Percentiles rank a stretch among this genome's conserved stretches.
Evolutionary conservation across 2,888 invertebrate genomes (phyloP).

Genomic region (Smittia sp.): DNA sequence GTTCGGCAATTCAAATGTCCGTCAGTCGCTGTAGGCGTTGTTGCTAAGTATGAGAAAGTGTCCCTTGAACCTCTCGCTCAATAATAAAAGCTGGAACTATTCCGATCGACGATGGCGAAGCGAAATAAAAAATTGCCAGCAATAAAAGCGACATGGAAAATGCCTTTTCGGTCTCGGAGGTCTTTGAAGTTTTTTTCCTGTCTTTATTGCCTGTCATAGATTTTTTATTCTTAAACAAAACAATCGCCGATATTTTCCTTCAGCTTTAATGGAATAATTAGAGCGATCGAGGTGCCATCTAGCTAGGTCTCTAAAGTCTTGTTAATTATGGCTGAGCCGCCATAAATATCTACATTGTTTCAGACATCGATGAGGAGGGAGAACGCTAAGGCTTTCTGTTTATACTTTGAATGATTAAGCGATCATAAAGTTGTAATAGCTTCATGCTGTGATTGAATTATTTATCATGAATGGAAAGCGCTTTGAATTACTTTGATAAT

Average conservation of each 20-base stretch:
- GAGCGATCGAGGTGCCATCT: slow-evolving; percentile 33
- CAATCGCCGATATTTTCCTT: slow-evolving; percentile 27
- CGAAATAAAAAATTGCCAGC: slow-evolving; percentile 24
- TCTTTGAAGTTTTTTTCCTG: slow-evolving; percentile 32
- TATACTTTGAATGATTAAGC: slow-evolving; percentile 29
- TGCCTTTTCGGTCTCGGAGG: slow-evolving; percentile 13
- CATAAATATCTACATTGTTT: not conserved
- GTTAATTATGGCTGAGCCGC: not conserved
- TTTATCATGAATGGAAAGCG: not conserved
- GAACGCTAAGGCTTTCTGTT: not conserved
- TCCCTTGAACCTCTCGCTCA: slow-evolving; percentile 11
- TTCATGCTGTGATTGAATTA: slow-evolving; percentile 14
- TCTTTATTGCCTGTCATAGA: slow-evolving; percentile 37
- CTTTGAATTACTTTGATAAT: no score
- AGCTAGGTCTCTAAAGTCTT: not conserved
- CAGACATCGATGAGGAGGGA: not conserved
- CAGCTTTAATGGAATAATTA: slow-evolving; percentile 34
- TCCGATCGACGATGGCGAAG: not conserved
- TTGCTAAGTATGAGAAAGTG: not conserved
- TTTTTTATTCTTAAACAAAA: slow-evolving; percentile 21
- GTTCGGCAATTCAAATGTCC: slow-evolving; percentile 37
- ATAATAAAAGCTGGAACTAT: no score
- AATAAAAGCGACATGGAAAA: slow-evolving; percentile 31
- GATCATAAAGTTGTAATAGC: slow-evolving; percentile 16
- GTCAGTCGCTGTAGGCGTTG: slow-evolving; percentile 20